These are phyloP conservation scores for Mobula hypostoma DNA, from an alignment of 2,113 vertebrate genomes.

Conservation along the genomic window DNA sequence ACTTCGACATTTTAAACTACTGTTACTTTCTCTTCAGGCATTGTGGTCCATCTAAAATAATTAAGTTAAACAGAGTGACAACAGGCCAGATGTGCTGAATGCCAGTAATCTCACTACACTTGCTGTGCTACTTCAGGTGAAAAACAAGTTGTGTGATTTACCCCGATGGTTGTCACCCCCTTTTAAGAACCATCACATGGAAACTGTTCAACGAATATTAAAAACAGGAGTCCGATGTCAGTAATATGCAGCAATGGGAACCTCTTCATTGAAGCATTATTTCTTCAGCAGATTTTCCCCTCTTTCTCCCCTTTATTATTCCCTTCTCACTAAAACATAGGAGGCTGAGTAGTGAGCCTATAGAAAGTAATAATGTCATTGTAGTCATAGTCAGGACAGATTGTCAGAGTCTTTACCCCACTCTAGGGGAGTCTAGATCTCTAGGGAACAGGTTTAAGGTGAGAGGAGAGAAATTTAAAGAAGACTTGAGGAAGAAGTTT, in stretches of 20 bases:
- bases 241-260: background rate
- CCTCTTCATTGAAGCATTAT: background rate
- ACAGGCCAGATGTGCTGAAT: background rate
- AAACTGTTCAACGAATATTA: background rate
- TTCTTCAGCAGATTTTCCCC: background rate
- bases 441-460: too few relatives aligned
- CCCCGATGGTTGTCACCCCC: background rate
- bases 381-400: too few relatives aligned
- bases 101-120: background rate
- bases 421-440: too few relatives aligned
- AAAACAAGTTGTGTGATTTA: background rate
- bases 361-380: too few relatives aligned
- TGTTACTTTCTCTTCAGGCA: background rate
- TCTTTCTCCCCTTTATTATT: background rate
- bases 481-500: too few relatives aligned
- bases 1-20: background rate
- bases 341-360: too few relatives aligned
- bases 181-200: background rate
- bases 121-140: background rate
- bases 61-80: background rate
- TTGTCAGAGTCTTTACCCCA: too few relatives aligned
- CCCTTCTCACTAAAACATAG: too few relatives aligned
- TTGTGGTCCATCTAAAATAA: background rate
- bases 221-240: background rate
- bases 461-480: too few relatives aligned